Conservation (phyloP, 2,113 vertebrate genomes). For the Sakesphorus luctuosus region DNA sequence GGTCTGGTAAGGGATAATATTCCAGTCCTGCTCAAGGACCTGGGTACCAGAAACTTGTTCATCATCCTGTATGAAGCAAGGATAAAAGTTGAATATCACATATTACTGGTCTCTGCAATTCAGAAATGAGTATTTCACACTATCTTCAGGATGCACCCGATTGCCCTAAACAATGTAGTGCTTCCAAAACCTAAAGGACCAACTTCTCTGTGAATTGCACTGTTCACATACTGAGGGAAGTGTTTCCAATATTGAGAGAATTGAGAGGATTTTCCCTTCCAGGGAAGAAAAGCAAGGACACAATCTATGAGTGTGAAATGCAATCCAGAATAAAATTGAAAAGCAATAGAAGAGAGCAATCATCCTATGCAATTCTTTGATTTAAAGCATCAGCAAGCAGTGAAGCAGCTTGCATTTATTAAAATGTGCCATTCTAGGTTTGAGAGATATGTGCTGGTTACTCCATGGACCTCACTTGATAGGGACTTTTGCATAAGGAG, state of each 20-base stretch:
- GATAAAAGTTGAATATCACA: background rate
- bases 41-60: background rate
- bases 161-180: background rate
- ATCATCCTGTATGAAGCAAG: background rate
- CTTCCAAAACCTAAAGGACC: background rate
- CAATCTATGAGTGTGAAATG: slow-evolving; percentile 21
- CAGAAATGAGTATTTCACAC: slow-evolving; percentile 12
- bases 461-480: background rate
- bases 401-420: background rate
- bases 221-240: background rate
- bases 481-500: background rate
- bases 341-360: slow-evolving; percentile 4
- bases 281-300: slow-evolving; percentile 2
- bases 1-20: background rate
- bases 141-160: background rate
- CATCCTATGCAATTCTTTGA: slow-evolving; percentile 16
- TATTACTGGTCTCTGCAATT: background rate
- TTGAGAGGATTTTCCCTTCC: slow-evolving; percentile 4
- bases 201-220: background rate
- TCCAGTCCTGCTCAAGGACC: background rate
- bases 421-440: background rate
- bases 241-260: background rate
- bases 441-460: background rate
- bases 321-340: slow-evolving; percentile 32
- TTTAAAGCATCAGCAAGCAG: slow-evolving; percentile 28